Conservation (phyloP, 2,797 vertebrate species). For the Paguma larvata region DNA sequence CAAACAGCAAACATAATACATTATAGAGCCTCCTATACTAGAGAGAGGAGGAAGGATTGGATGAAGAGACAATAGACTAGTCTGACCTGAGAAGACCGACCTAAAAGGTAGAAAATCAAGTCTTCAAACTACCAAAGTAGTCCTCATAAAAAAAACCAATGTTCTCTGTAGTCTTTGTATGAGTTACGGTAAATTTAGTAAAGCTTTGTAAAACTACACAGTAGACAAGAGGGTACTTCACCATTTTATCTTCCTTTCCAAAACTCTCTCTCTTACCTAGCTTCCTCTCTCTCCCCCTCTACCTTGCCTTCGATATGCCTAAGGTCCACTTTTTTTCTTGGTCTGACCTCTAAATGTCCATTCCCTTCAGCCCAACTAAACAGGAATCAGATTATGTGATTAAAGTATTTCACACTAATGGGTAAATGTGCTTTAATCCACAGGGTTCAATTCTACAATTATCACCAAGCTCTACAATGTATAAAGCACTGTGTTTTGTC, state of each 20-base stretch:
- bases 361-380: conserved; percentile 40
- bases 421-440: conserved; percentile 60
- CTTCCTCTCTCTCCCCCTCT: background rate
- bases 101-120: conserved; percentile 62
- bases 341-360: conserved; percentile 50
- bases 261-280: conserved; percentile 50
- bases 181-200: conserved; percentile 9
- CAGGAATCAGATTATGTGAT: conserved; percentile 65
- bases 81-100: background rate
- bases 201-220: conserved; percentile 47
- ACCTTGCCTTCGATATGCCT: background rate
- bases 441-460: conserved; percentile 40
- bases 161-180: conserved; percentile 10
- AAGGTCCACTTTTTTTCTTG: background rate
- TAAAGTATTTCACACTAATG: conserved; percentile 62
- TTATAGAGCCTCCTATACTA: background rate
- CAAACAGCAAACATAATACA: conserved; percentile 47
- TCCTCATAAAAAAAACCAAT: conserved; percentile 13
- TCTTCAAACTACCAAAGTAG: background rate
- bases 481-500: conserved; percentile 36
- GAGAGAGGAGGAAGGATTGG: background rate
- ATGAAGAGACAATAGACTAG: conserved; percentile 34
- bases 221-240: conserved; percentile 10
- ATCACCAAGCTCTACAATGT: conserved; percentile 23
- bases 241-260: conserved; percentile 45